A percentile compares a stretch with the other conserved stretches of the same genome.
Conservation (phyloP, 2,888 invertebrate species). For the Iselma pallidipennis region DNA sequence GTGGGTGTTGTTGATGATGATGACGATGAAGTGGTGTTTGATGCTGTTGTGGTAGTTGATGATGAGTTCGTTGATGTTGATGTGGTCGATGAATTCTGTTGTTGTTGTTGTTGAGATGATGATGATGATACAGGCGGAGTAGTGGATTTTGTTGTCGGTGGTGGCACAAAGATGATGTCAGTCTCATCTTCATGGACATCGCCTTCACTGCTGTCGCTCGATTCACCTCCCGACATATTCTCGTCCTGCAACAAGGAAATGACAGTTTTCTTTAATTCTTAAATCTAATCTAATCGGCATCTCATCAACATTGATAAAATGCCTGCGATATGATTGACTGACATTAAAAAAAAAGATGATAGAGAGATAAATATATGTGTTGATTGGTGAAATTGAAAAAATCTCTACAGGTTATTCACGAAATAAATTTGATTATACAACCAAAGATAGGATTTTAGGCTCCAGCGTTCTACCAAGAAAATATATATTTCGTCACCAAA, state of each 20-base stretch:
- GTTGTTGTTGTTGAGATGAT: conserved; percentile 14
- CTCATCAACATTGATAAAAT: no score
- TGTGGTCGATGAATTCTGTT: conserved; percentile 19
- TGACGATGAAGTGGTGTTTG: conserved; percentile 24
- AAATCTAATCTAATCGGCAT: no score
- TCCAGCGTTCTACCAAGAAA: no score
- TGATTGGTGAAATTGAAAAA: no score
- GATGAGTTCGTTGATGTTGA: not conserved
- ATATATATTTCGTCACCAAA: no score
- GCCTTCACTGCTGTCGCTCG: conserved; percentile 52
- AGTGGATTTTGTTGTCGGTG: conserved; percentile 23
- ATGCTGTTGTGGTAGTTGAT: conserved; percentile 15
- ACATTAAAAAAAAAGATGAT: no score
- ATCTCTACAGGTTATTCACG: no score
- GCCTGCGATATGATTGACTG: no score
- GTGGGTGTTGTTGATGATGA: conserved; percentile 7
- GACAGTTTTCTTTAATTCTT: no score
- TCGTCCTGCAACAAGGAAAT: conserved; percentile 54
- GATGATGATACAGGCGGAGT: conserved; percentile 40
- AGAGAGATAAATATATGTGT: no score
- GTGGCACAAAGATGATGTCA: conserved; percentile 21
- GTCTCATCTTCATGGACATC: conserved; percentile 45
- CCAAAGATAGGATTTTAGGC: no score
- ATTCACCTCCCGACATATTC: conserved; percentile 53
- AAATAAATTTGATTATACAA: no score